phyloP scores from a whole-genome alignment of 2,888 invertebrate genomes.

The Schizaphis graminum region DNA sequence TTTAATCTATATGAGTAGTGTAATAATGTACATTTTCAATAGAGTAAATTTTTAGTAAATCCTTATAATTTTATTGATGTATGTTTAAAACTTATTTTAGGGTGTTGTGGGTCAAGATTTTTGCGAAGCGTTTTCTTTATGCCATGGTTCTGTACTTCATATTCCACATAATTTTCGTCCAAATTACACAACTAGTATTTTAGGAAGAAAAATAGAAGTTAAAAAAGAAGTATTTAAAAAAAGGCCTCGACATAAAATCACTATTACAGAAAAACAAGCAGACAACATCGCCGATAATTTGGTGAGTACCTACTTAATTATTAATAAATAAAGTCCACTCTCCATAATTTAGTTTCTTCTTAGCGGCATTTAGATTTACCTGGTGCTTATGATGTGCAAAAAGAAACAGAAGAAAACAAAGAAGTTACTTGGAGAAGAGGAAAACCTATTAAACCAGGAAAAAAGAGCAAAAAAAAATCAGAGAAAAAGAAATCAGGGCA shows the following conservation, averaged over 20 bases:
- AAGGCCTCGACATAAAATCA: slow-evolving; percentile 24
- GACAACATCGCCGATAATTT: slow-evolving; percentile 62
- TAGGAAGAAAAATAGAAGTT: not conserved
- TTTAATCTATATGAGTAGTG: not conserved
- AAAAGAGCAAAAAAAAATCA: slow-evolving; percentile 43
- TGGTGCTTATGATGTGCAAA: slow-evolving; percentile 39
- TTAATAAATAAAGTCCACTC: not conserved
- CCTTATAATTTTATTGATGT: not conserved
- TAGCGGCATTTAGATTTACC: slow-evolving; percentile 59
- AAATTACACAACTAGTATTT: not conserved
- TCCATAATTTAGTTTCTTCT: not conserved
- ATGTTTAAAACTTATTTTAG: not conserved
- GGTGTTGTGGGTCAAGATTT: slow-evolving; percentile 58
- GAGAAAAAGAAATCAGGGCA: slow-evolving; percentile 68
- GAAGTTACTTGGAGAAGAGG: slow-evolving; percentile 61
- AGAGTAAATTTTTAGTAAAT: not conserved
- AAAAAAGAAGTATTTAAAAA: slow-evolving; percentile 45
- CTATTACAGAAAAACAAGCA: slow-evolving; percentile 63
- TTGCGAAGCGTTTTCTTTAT: slow-evolving; percentile 47
- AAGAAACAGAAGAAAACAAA: slow-evolving; percentile 44
- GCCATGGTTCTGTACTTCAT: slow-evolving; percentile 61
- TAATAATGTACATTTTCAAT: not conserved
- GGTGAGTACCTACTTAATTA: slow-evolving; percentile 14
- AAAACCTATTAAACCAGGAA: slow-evolving; percentile 48
- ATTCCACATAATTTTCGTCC: slow-evolving; percentile 20